These are phyloP conservation scores for Trichoplax adhaerens DNA, from an alignment of 37 sponge, comb jelly and placozoan species.

Conservation along the genomic window DNA sequence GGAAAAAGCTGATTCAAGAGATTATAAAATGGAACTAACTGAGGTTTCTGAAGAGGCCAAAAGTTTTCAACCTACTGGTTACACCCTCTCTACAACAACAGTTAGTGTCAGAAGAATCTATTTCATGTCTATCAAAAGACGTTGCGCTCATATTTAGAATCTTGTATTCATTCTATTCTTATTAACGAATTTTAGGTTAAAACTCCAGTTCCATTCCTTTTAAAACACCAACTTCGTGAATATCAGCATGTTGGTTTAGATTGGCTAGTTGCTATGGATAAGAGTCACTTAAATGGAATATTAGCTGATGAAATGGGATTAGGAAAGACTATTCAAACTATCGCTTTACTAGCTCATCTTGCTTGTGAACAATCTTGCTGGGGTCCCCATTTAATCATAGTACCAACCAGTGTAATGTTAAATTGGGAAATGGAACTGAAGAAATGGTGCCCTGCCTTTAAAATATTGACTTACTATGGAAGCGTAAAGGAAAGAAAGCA, in stretches of 20 bases:
- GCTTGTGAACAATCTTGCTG: constrained; percentile 77
- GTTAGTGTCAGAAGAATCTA: constrained; percentile 7
- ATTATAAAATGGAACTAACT: constrained; percentile 43
- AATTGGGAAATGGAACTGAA: constrained; percentile 98
- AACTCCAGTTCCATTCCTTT: constrained; percentile 86
- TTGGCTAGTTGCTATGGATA: constrained; percentile 95
- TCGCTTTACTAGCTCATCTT: constrained; percentile 85
- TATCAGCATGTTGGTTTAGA: constrained; percentile 98
- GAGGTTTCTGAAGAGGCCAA: constrained; percentile 69
- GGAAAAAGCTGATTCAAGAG: constrained; percentile 20
- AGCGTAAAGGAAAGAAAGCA: constrained; percentile 78
- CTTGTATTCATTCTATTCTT: too few species aligned
- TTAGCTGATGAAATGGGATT: constrained; percentile 99
- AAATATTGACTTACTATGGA: constrained; percentile 94
- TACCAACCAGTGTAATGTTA: constrained; percentile 92
- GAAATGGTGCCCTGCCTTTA: constrained; percentile 99
- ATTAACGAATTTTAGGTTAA: constrained; percentile 25
- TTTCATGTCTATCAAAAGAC: not conserved
- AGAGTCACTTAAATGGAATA: constrained; percentile 80
- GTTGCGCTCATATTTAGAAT: too few species aligned
- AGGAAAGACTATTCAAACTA: constrained; percentile 80
- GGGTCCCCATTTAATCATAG: constrained; percentile 97
- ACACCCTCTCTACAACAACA: constrained; percentile 65
- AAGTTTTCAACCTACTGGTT: constrained; percentile 73
- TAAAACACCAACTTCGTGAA: constrained; percentile 75